These are phyloP conservation scores for Caenorhabditis sinica DNA, from an alignment of 2,888 invertebrate genomes.

Conservation along the genomic window DNA sequence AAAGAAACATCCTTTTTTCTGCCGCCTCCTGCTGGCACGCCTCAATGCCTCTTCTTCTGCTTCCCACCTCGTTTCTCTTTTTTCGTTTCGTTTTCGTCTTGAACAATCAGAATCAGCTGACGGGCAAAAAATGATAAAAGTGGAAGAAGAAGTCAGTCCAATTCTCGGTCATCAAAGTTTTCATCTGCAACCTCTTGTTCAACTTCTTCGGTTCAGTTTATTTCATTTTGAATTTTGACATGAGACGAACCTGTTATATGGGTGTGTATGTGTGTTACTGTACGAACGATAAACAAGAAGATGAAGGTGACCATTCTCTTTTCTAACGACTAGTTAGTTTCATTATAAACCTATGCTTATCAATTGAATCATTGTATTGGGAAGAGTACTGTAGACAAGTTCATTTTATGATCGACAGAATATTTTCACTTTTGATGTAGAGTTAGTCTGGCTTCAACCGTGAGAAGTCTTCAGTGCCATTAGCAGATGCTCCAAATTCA, in stretches of 20 bases:
- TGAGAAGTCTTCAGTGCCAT: too few species aligned
- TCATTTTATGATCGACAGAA: conserved; percentile 1
- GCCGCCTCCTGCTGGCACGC: conserved; percentile 50
- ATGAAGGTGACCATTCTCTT: conserved; percentile 29
- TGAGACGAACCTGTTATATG: conserved; percentile 33
- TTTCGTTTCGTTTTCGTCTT: conserved; percentile 38
- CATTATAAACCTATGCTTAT: conserved; percentile 48
- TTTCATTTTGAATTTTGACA: conserved; percentile 20
- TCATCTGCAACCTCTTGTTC: neutral
- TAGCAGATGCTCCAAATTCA: too few species aligned
- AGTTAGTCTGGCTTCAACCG: too few species aligned
- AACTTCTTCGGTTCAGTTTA: conserved; percentile 1
- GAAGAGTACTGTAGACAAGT: conserved; percentile 19
- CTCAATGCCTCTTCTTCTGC: conserved; percentile 46
- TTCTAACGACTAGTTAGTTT: conserved; percentile 32
- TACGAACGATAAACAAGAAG: conserved; percentile 36
- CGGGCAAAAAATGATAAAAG: conserved; percentile 15
- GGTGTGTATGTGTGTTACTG: conserved; percentile 41
- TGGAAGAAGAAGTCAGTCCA: conserved; percentile 11
- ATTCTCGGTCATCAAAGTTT: conserved; percentile 35
- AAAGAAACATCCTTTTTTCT: conserved; percentile 40
- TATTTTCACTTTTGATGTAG: neutral
- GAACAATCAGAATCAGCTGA: conserved; percentile 55
- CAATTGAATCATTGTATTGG: conserved; percentile 20
- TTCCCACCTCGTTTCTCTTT: conserved; percentile 40